Evolutionary conservation across 2,888 invertebrate genomes (phyloP).

Genomic region (Macrophya alboannulata): DNA sequence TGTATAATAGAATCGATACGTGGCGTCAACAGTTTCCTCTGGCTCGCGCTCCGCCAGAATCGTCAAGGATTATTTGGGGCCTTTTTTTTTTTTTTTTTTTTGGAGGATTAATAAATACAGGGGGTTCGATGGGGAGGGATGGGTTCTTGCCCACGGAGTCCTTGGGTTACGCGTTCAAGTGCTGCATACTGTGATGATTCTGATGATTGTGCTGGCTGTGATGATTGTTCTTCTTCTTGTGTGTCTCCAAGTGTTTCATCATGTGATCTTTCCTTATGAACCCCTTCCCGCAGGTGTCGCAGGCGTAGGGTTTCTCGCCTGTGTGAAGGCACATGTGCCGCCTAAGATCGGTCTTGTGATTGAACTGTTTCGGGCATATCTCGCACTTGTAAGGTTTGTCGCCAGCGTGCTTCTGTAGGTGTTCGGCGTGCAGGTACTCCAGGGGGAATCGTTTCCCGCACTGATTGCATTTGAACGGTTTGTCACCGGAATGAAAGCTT

Average conservation of each 20-base stretch:
- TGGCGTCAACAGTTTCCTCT: slow-evolving; percentile 18
- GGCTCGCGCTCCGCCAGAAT: slow-evolving; percentile 12
- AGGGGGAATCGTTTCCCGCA: slow-evolving; percentile 93
- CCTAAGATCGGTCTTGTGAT: slow-evolving; percentile 94
- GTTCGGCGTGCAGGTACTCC: slow-evolving; percentile 87
- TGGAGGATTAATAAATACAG: slow-evolving; percentile 55
- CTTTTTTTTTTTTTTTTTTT: background rate
- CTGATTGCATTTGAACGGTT: slow-evolving; percentile 91
- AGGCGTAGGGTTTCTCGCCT: slow-evolving; percentile 92
- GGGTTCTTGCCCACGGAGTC: slow-evolving; percentile 1
- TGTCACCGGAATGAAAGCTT: slow-evolving; percentile 93
- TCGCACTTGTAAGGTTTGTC: slow-evolving; percentile 94
- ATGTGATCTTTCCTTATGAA: slow-evolving; percentile 96
- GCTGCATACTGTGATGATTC: slow-evolving; percentile 58
- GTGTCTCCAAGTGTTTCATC: slow-evolving; percentile 93
- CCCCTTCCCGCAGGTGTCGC: slow-evolving; percentile 92
- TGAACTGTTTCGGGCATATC: slow-evolving; percentile 93
- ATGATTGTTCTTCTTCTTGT: slow-evolving; percentile 84
- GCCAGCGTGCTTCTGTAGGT: slow-evolving; percentile 89
- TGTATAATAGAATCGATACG: background rate
- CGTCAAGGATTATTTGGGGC: slow-evolving; percentile 28
- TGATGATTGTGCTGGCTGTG: slow-evolving; percentile 72
- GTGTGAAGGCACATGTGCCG: slow-evolving; percentile 94
- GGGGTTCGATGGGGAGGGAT: slow-evolving; percentile 28
- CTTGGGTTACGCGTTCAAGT: slow-evolving; percentile 71